phyloP scores from a whole-genome alignment of 2,113 vertebrate genomes.

The Dipodomys ordii region DNA sequence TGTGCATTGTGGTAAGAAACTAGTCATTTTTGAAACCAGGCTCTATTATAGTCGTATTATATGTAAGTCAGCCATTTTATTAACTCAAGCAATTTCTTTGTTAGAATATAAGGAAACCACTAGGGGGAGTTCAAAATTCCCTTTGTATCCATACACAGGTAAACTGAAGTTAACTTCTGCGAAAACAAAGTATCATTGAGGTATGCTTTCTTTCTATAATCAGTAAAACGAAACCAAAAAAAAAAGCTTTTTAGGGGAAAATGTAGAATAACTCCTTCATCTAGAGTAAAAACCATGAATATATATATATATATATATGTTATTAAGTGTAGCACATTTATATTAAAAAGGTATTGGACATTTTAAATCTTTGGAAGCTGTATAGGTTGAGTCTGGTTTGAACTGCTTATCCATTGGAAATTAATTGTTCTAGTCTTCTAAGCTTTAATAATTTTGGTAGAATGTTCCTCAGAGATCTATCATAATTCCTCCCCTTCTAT shows the following conservation, averaged over 20 bases:
- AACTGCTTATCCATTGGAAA: constrained; percentile 12
- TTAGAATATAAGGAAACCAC: constrained; percentile 58
- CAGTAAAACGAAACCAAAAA: background rate
- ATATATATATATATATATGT: background rate
- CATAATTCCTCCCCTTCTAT: background rate
- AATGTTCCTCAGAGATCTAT: background rate
- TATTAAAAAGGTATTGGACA: constrained; percentile 13
- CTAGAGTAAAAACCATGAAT: constrained; percentile 20
- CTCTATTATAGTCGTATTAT: background rate
- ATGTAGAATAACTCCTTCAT: background rate
- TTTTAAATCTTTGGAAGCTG: constrained; percentile 25
- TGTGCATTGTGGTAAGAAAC: background rate
- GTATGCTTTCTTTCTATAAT: constrained; percentile 22
- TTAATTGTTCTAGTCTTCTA: background rate
- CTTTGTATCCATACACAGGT: background rate
- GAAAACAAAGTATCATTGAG: constrained; percentile 30
- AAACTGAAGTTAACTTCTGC: constrained; percentile 48
- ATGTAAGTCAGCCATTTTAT: constrained; percentile 85
- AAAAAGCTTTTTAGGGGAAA: background rate
- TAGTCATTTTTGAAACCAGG: background rate
- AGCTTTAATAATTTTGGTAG: background rate
- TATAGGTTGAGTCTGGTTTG: background rate
- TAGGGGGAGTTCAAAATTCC: constrained; percentile 84
- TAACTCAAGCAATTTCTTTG: constrained; percentile 18
- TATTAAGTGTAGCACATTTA: constrained; percentile 1